Conservation (phyloP, 2,797 vertebrate species). For the Crypturellus tataupa region DNA sequence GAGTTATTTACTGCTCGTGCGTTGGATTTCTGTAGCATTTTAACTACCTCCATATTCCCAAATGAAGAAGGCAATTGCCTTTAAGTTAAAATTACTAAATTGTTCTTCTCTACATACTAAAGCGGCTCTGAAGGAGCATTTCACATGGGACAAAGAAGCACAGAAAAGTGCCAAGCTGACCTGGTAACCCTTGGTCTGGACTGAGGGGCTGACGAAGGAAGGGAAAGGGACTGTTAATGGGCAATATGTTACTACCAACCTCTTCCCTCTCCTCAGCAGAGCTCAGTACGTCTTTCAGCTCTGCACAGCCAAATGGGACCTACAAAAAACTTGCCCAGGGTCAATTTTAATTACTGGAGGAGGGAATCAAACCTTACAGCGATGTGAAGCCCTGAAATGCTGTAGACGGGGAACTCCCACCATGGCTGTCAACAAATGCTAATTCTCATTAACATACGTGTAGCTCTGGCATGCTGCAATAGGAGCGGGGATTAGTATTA, state of each 20-base stretch:
- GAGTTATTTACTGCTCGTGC: conserved; percentile 3
- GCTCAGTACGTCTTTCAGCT: background rate
- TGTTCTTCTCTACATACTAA: background rate
- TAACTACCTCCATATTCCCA: background rate
- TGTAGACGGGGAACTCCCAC: conserved; percentile 33
- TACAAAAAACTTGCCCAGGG: conserved; percentile 24
- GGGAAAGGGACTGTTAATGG: background rate
- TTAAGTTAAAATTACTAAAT: conserved; percentile 16
- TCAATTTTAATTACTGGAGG: conserved; percentile 38
- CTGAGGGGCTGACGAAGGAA: background rate
- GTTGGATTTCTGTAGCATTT: background rate
- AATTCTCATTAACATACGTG: background rate
- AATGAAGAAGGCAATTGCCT: background rate
- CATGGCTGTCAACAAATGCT: conserved; percentile 41
- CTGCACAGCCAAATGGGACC: conserved; percentile 17
- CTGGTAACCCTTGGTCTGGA: background rate
- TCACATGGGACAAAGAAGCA: background rate
- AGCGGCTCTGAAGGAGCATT: background rate
- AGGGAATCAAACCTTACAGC: conserved; percentile 35
- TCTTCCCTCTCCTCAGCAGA: background rate
- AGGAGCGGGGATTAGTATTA: background rate
- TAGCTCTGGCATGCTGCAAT: background rate
- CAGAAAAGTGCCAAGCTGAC: background rate
- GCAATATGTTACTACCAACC: background rate
- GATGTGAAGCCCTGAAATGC: conserved; percentile 21